Conservation (phyloP, 2,888 invertebrate species). For the Eumerus sabulonum region DNA sequence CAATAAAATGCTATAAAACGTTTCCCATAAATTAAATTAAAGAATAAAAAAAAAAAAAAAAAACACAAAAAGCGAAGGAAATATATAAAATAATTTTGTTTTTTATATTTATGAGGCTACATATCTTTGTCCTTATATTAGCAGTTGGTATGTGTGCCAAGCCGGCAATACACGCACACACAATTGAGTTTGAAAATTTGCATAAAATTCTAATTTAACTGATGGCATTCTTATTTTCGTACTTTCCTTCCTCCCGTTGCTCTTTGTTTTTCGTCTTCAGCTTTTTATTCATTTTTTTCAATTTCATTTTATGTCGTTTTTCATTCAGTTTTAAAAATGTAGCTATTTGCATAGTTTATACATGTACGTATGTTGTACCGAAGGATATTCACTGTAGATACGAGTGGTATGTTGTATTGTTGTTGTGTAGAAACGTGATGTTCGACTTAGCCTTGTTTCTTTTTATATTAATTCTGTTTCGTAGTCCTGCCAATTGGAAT, state of each 20-base stretch:
- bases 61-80: neutral
- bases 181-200: constrained; percentile 60
- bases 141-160: constrained; percentile 4
- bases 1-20: too few species aligned
- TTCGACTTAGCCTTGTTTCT: constrained; percentile 24
- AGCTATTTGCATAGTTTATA: constrained; percentile 39
- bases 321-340: constrained; percentile 13
- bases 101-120: neutral
- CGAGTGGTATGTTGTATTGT: constrained; percentile 17
- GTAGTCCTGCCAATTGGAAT: constrained; percentile 1
- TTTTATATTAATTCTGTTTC: constrained; percentile 13
- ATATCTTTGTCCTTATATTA: too few species aligned
- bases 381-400: neutral
- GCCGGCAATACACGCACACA: constrained; percentile 18
- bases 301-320: too few species aligned
- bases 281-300: constrained; percentile 28
- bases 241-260: constrained; percentile 20
- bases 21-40: too few species aligned
- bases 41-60: constrained; percentile 8
- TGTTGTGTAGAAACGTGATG: too few species aligned
- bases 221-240: constrained; percentile 44
- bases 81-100: neutral
- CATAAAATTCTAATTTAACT: constrained; percentile 68
- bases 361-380: neutral
- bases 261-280: constrained; percentile 38